Conservation (phyloP, 1,140 invertebrate species). For the Steinernema feltiae region DNA sequence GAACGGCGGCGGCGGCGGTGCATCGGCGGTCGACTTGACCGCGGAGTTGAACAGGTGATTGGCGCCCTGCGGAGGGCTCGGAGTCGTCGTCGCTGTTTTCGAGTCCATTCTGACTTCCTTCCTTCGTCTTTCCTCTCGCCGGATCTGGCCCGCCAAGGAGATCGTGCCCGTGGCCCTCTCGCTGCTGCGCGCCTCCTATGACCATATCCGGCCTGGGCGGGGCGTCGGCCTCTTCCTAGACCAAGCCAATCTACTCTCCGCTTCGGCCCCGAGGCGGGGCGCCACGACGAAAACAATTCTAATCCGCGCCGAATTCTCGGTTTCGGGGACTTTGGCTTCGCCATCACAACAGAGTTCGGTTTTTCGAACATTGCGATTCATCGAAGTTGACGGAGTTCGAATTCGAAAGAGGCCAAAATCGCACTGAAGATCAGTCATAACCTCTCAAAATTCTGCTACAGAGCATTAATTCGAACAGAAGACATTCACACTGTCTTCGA, state of each 20-base stretch:
- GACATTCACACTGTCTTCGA: not conserved
- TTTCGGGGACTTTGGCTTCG: not conserved
- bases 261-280: constrained; percentile 12
- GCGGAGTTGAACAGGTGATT: not conserved
- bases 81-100: constrained; percentile 6
- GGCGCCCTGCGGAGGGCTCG: not conserved
- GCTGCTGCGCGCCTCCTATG: constrained; percentile 5
- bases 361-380: not conserved
- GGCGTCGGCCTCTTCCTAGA: not conserved
- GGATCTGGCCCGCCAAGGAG: constrained; percentile 12
- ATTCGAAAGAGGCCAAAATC: no score
- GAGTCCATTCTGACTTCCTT: constrained; percentile 9
- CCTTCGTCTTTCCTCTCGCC: constrained; percentile 14
- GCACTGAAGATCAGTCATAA: no score
- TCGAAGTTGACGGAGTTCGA: no score
- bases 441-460: no score
- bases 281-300: not conserved
- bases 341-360: not conserved
- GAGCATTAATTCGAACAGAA: not conserved
- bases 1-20: not conserved
- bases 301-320: not conserved
- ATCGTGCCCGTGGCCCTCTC: constrained; percentile 6
- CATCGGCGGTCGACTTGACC: not conserved
- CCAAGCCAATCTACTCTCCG: not conserved
- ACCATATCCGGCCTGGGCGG: not conserved